Base-by-base conservation (phyloP, 2,113 vertebrate genomes). In the Oryzias woworae region DNA sequence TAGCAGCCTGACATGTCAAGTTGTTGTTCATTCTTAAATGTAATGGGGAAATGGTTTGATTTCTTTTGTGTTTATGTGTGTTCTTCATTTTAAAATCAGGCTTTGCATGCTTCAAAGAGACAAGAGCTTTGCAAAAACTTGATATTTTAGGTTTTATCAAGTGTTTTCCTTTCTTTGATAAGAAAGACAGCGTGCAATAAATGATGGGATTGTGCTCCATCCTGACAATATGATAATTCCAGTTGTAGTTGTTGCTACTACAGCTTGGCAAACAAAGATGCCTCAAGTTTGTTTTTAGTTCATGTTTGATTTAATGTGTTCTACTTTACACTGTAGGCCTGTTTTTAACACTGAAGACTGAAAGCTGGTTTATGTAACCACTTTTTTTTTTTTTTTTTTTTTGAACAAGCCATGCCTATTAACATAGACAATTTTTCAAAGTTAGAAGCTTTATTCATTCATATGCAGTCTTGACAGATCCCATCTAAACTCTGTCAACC, bases 101-200 rank as follows among this genome's bases (percentile, higher is more conserved):
- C 16, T 64, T 64, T 60, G 45, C 22, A 43, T 12, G 14, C 23
- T 28, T 62, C 7, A 61, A 14, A 57, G 18, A 58, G 15, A 18
- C n/a, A 7, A 48, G 16, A 36, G 7, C 7, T 7, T 36, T 36
- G 36, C 36, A 20, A 59, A 52, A 48, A 42, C 17, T 12, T 13
- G 2, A 17, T 56, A 62, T 62, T 60, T 4, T 3, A 28, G 2
- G 1, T 12, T 54, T 53, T 28, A 48, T 36, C 36, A 36, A 36
- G 36, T 62, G 20, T 62, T 62, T 41, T 24, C 14, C 12, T 59
- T 22, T 46, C 17, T n/a, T 54, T n/a, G 20, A 20, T 44, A 12
- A 36, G 56, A 69, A 60, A 22, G 51, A 66, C 22, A 4, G 66
- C 3, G 78, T 80, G 85, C 80, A 85, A 78, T 87, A 78, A 77